phyloP scores from a whole-genome alignment of 2,888 invertebrate genomes.

The Heliothis peltigera region DNA sequence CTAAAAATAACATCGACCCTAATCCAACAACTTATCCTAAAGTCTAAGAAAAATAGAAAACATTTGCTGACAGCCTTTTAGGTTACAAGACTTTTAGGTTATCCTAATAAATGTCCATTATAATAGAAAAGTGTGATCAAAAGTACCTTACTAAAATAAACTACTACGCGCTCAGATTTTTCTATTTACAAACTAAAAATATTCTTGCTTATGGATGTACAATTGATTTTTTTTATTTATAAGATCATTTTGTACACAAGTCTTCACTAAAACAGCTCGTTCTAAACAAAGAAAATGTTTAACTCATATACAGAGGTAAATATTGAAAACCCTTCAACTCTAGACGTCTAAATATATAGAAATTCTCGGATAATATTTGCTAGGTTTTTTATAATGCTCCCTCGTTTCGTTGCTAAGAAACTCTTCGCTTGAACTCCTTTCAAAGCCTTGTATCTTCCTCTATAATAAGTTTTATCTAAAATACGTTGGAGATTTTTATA shows the following conservation, averaged over 20 bases:
- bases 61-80: neutral
- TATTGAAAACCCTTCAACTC: neutral
- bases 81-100: neutral
- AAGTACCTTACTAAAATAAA: neutral
- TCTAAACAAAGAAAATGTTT: neutral
- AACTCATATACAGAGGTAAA: neutral
- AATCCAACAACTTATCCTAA: neutral
- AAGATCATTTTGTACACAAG: too few relatives aligned
- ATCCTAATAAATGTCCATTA: neutral
- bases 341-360: slow-evolving; percentile 1
- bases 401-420: slow-evolving; percentile 9
- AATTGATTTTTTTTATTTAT: too few relatives aligned
- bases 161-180: neutral
- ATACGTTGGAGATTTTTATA: slow-evolving; percentile 1
- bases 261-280: neutral
- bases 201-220: neutral
- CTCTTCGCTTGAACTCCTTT: slow-evolving; percentile 3
- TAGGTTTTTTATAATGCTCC: neutral
- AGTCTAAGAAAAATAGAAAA: neutral
- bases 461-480: slow-evolving; percentile 16
- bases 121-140: neutral
- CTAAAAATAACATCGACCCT: neutral
- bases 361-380: neutral
- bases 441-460: slow-evolving; percentile 4
- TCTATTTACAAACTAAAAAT: neutral